Evolutionary conservation across 1,140 invertebrate species (phyloP).

Genomic region (Pseudoatta argentina): DNA sequence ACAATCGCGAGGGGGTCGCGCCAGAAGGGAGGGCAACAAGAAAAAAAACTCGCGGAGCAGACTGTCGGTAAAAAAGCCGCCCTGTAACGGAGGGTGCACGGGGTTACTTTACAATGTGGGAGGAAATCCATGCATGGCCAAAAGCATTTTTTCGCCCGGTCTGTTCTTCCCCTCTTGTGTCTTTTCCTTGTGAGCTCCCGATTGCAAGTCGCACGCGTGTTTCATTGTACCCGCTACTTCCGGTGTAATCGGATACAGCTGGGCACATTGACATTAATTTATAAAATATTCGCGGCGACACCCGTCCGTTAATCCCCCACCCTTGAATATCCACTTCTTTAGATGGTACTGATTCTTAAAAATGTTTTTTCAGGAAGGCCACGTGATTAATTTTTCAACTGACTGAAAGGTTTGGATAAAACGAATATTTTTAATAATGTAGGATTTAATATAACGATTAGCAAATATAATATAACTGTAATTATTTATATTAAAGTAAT

Average conservation of each 20-base stretch:
- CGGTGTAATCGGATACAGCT: conserved; percentile 83
- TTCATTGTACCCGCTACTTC: conserved; percentile 79
- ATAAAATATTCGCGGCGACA: conserved; percentile 82
- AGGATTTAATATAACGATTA: background rate
- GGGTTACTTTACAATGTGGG: conserved; percentile 78
- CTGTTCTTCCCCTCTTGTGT: conserved; percentile 54
- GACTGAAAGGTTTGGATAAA: background rate
- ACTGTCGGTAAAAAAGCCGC: conserved; percentile 69
- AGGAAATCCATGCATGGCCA: conserved; percentile 74
- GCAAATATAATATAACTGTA: background rate
- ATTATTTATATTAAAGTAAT: background rate
- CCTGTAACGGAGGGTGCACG: conserved; percentile 55
- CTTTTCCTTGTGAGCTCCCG: conserved; percentile 54
- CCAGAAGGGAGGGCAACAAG: conserved; percentile 59
- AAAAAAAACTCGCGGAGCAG: conserved; percentile 63
- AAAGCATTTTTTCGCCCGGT: conserved; percentile 74
- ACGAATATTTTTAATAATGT: background rate
- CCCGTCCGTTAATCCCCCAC: conserved; percentile 63
- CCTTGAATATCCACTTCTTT: background rate
- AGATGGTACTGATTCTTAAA: background rate
- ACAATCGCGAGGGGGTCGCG: conserved; percentile 72
- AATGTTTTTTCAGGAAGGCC: background rate
- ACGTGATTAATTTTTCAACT: background rate
- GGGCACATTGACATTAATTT: conserved; percentile 84
- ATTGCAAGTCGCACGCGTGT: conserved; percentile 70